Percentiles rank a stretch among this genome's conserved stretches.
Evolutionary conservation across 2,113 vertebrate genomes (phyloP).

Genomic region (Heptranchias perlo): DNA sequence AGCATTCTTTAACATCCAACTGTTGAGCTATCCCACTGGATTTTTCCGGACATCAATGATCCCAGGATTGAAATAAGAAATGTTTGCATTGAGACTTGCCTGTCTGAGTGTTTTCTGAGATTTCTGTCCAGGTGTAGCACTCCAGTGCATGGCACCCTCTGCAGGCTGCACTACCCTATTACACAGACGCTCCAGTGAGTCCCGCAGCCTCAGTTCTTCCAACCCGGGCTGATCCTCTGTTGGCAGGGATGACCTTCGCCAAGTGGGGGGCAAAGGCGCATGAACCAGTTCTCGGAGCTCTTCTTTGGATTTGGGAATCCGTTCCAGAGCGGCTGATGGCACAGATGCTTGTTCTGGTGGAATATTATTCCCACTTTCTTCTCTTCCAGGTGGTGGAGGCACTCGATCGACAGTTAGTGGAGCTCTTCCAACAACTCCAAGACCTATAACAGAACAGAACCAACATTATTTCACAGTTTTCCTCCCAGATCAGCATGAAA

Average conservation of each 20-base stretch:
- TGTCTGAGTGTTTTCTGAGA: slow-evolving; percentile 66
- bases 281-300: slow-evolving; percentile 76
- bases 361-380: slow-evolving; percentile 40
- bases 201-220: slow-evolving; percentile 62
- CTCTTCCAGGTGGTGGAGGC: slow-evolving; percentile 41
- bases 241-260: slow-evolving; percentile 78
- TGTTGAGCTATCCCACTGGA: slow-evolving; percentile 47
- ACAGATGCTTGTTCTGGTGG: not conserved
- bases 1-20: not conserved
- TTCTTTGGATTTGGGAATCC: slow-evolving; percentile 55
- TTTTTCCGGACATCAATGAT: slow-evolving; percentile 88
- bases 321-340: slow-evolving; percentile 46
- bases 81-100: slow-evolving; percentile 61
- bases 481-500: not conserved
- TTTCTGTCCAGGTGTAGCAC: slow-evolving; percentile 56
- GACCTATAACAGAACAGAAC: not conserved
- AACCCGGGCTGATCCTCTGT: slow-evolving; percentile 61
- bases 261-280: slow-evolving; percentile 73
- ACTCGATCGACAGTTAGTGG: slow-evolving; percentile 45
- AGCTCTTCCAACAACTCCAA: slow-evolving; percentile 42
- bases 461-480: not conserved
- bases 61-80: slow-evolving; percentile 54
- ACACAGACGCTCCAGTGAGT: slow-evolving; percentile 45
- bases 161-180: slow-evolving; percentile 53
- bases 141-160: slow-evolving; percentile 40